Percentiles rank a stretch among this genome's conserved stretches.
phyloP scores from a whole-genome alignment of 2,888 invertebrate genomes.

The Apamea anceps region DNA sequence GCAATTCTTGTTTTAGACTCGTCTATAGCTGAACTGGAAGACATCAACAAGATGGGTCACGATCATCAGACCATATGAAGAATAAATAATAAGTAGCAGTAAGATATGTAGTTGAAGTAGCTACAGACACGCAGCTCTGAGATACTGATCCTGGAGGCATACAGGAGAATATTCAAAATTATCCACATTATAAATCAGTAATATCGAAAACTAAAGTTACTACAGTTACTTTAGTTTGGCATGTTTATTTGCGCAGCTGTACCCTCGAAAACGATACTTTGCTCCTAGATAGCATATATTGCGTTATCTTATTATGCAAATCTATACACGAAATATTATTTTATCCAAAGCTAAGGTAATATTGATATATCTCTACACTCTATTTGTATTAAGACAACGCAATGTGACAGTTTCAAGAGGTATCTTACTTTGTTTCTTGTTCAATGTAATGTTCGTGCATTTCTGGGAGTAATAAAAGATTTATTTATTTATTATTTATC shows the following conservation, averaged over 20 bases:
- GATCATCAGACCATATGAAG: background rate
- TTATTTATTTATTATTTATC: no score
- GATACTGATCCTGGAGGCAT: background rate
- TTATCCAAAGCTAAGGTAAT: conserved; percentile 24
- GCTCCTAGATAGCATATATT: conserved; percentile 10
- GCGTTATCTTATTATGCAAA: conserved; percentile 6
- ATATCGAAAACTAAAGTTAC: background rate
- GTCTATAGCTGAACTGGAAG: background rate
- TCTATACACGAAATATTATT: background rate
- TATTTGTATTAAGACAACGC: conserved; percentile 21
- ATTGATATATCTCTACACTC: conserved; percentile 4
- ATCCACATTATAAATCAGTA: background rate
- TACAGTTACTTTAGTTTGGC: background rate
- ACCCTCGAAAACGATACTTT: conserved; percentile 8
- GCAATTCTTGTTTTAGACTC: background rate
- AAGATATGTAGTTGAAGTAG: background rate
- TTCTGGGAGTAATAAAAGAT: no score
- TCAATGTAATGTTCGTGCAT: no score
- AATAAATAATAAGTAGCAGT: background rate
- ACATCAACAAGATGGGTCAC: background rate
- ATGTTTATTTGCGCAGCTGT: conserved; percentile 24
- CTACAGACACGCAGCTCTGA: background rate
- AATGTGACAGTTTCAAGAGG: background rate
- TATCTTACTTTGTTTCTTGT: no score
- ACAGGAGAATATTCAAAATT: background rate